Base-by-base conservation (phyloP, 2,797 vertebrate genomes). In the Zalophus californianus region DNA sequence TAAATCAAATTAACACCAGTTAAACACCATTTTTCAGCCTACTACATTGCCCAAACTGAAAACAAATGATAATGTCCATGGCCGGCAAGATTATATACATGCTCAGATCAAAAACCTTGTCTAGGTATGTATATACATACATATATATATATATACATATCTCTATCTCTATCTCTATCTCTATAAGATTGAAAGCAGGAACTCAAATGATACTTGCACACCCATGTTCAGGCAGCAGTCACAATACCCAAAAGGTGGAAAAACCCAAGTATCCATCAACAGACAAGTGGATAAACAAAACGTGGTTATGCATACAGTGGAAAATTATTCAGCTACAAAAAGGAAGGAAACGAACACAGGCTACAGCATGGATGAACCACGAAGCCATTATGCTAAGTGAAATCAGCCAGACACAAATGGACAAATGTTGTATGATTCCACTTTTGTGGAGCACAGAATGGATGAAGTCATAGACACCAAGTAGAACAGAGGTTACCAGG, bases 1-100 rank as follows among this genome's bases (percentile, higher is more conserved):
- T 27, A 82, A 86, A 75, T 90, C 44, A 83, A 77, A 62, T 27
- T 62, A 85, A 94, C 60, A 66, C 54, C 64, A 86, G 85, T 79
- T 77, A 86, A 94, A 82, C 62, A 56, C 54, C 15, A 82, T 14
- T 91, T 96, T 89, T 62, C 78, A 56, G 52, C 54, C 72, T 95
- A 80, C 20, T 64, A 90, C 89, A 58, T 60, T 72, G 20, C 38
- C 44, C 58, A 86, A 83, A 75, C 60, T 82, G 38, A 91, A 89
- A 96, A 83, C 4, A 62, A 95, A 80, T 27, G 64, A 72, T 66
- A 48, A 64, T 32, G 25, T 58, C 18, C 62, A 48, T 15, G 52
- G 58, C 60, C 35, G 7, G 25, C 66, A 90, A 83, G 84, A 92
- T 58, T 41, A 85, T 64, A 82, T 86, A 62, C 29, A 70, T 44